These are phyloP conservation scores for Drosophila neonasuta DNA, from an alignment of 2,888 invertebrate species.

Conservation along the genomic window DNA sequence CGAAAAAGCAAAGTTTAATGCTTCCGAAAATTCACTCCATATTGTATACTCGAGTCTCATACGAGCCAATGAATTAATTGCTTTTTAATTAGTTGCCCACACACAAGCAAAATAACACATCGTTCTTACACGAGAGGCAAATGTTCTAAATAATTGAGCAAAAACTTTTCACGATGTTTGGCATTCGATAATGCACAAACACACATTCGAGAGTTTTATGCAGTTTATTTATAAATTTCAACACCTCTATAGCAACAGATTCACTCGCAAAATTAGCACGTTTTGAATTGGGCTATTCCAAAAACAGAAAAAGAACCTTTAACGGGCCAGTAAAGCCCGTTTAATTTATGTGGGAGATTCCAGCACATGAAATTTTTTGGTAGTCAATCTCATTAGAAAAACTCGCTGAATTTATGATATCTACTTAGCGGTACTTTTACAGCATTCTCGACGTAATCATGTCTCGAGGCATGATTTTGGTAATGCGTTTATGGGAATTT, in stretches of 20 bases:
- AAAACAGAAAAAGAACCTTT: too few relatives aligned
- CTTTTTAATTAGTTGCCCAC: slow-evolving; percentile 57
- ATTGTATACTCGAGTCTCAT: slow-evolving; percentile 3
- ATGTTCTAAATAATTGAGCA: slow-evolving; percentile 12
- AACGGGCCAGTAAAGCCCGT: not conserved
- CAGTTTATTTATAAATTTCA: slow-evolving; percentile 12
- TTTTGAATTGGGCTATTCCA: slow-evolving; percentile 22
- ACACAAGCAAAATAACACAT: not conserved
- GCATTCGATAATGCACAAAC: slow-evolving; percentile 18
- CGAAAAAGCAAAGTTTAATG: slow-evolving; percentile 30
- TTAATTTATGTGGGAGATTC: not conserved
- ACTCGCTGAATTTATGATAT: not conserved
- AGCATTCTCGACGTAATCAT: slow-evolving; percentile 1
- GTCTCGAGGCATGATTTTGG: not conserved
- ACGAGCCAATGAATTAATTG: slow-evolving; percentile 51
- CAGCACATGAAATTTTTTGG: not conserved
- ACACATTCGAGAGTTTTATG: slow-evolving; percentile 10
- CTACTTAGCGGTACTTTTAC: slow-evolving; percentile 7
- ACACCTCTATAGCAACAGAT: slow-evolving; percentile 14
- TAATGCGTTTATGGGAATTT: slow-evolving; percentile 6
- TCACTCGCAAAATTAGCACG: slow-evolving; percentile 7
- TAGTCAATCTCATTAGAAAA: not conserved
- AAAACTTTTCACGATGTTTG: slow-evolving; percentile 10
- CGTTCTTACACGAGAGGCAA: slow-evolving; percentile 2
- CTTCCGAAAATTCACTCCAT: slow-evolving; percentile 19